Base-by-base conservation (phyloP, 1,140 invertebrate genomes). In the Bombus waltoni region DNA sequence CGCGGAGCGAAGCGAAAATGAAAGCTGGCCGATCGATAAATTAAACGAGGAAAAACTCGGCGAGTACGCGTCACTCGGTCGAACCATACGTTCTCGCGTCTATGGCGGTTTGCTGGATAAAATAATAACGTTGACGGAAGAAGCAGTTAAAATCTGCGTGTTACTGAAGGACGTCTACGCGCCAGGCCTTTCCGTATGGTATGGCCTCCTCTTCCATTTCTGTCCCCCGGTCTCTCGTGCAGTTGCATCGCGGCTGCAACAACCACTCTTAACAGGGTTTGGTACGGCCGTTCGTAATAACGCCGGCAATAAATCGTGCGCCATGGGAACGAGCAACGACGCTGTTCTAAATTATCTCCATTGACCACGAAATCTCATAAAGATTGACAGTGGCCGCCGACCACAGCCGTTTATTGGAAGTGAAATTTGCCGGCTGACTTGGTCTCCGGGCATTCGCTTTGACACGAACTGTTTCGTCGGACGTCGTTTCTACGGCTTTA, bases 321-420 rank as follows among this genome's bases (percentile, higher is more conserved):
- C 76, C 73, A 78, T 86, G 90, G 85, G 85, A 93, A 89, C 87
- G 82, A 86, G 79, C 42, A 71, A 81, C 66, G 86, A 88, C 88
- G 83, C 88, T 86, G 88, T 91, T 89, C 90, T 86, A 92, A 93
- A 94, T 93, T 91, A 92, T 93, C 90, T 86, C 90, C 83, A 87
- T 84, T 83, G 87, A 93, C 93, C 94, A 89, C 93, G 92, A 86
- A 93, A 92, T 91, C 91, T 90, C 92, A 93, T 94, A 94, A 94
- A 94, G 93, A 94, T 94, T 93, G 93, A 93, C 93, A 94, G 91
- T 92, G 91, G 82, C 85, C 88, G 79, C 77, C 86, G 83, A 94
- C 93, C 94, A 83, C 92, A 93, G 87, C 87, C 88, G 87, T 92
- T 94, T 93, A 94, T 94, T 93, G 94, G 90, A 91, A 92, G 90